Evolutionary conservation across 2,888 invertebrate species (phyloP).

Genomic region (Luffia ferchaultella): DNA sequence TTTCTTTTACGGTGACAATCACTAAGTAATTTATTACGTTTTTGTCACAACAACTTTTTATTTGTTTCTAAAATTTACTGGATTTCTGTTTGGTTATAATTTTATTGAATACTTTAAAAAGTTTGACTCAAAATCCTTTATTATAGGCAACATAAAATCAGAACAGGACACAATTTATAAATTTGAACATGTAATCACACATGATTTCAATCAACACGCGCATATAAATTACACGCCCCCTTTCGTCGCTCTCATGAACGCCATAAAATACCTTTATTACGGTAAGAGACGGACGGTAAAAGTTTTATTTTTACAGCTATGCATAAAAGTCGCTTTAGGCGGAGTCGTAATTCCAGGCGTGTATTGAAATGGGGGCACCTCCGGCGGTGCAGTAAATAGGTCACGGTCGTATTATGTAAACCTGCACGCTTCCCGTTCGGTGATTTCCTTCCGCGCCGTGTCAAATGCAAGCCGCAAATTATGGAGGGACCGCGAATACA

Average conservation of each 20-base stretch:
- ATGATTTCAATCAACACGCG: not conserved
- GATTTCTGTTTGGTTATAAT: too few relatives aligned
- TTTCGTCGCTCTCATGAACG: constrained; percentile 1
- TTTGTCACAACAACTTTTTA: too few relatives aligned
- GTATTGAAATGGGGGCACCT: constrained; percentile 34
- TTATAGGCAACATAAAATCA: not conserved
- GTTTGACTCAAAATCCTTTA: not conserved
- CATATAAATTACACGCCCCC: constrained; percentile 3
- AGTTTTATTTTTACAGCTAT: constrained; percentile 30
- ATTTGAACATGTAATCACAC: too few relatives aligned
- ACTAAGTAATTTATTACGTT: too few relatives aligned
- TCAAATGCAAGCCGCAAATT: constrained; percentile 3
- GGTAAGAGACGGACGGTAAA: constrained; percentile 16
- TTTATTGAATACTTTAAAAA: not conserved
- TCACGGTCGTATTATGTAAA: constrained; percentile 41
- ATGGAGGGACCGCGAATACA: not conserved
- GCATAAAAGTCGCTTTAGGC: constrained; percentile 29
- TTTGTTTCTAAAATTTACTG: too few relatives aligned
- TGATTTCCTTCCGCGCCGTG: constrained; percentile 4
- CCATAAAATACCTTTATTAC: constrained; percentile 20
- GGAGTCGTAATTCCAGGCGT: constrained; percentile 18
- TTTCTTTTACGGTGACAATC: too few relatives aligned
- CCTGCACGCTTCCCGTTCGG: constrained; percentile 19
- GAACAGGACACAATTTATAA: not conserved
- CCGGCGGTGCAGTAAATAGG: constrained; percentile 32